Evolutionary conservation across 2,888 invertebrate species (phyloP).

Genomic region (Syritta pipiens): DNA sequence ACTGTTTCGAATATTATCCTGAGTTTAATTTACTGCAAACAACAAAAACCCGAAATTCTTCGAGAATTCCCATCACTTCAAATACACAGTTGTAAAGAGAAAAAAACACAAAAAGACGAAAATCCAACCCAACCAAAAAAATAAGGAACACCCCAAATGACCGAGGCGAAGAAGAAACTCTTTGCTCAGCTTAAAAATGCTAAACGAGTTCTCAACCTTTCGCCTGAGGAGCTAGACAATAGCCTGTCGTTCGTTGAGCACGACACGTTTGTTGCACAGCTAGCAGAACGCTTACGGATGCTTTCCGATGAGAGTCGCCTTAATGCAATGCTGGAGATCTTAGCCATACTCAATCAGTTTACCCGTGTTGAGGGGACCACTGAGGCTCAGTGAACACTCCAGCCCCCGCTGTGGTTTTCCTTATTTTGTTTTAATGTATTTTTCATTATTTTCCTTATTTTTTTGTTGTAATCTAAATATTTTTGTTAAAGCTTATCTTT

Average conservation of each 20-base stretch:
- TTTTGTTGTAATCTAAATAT: constrained; percentile 35
- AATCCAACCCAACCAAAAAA: neutral
- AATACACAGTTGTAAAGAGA: too few relatives aligned
- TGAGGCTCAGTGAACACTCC: too few relatives aligned
- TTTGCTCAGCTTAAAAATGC: constrained; percentile 55
- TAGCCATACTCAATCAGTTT: constrained; percentile 70
- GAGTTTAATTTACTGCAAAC: too few relatives aligned
- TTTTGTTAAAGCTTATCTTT: constrained; percentile 43
- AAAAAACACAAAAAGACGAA: neutral
- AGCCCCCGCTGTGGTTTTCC: too few relatives aligned
- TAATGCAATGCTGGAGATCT: constrained; percentile 70
- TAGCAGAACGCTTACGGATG: constrained; percentile 70
- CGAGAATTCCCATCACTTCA: too few relatives aligned
- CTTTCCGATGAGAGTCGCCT: constrained; percentile 70
- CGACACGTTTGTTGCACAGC: constrained; percentile 70
- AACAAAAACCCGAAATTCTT: too few relatives aligned
- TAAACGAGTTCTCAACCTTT: constrained; percentile 60
- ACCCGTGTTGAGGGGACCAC: constrained; percentile 66
- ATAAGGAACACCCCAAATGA: constrained; percentile 48
- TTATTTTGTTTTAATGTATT: too few relatives aligned
- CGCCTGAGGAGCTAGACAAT: constrained; percentile 33
- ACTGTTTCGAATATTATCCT: too few relatives aligned
- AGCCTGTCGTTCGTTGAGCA: constrained; percentile 65
- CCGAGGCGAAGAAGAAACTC: constrained; percentile 70
- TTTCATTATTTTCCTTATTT: neutral